Evolutionary conservation across 2,888 invertebrate species (phyloP), one percentile per base, ranked within the genome.

Genomic region (Hydropsyche betteni): DNA sequence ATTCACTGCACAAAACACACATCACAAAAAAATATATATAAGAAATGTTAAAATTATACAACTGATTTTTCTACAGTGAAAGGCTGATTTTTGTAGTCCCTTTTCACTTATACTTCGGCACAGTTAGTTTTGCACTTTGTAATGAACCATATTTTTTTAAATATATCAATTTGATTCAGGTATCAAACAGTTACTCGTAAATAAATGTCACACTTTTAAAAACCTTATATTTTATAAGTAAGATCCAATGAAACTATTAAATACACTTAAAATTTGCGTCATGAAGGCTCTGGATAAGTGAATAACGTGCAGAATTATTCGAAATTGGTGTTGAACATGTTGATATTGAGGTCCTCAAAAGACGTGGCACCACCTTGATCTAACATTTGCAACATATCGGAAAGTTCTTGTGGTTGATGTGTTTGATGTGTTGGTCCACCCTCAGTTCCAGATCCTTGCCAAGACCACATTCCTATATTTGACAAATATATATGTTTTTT

Each of bases 361-460:
- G 94, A 92, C 76, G 94, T 89, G 53, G 93, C 90, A 71, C 92
- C 93, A 81, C 92, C 91, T 84, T 94, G 94, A 85, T 96, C 94
- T 75, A 97, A 87, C 91, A 97, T 96, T 86, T 96, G 96, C 81
- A 97, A 87, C 96, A 97, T 96, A 82, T 97, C 96, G 14, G 95
- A 93, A 75, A 96, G 89, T 86, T 96, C 96, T 82, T 92, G 93
- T 6, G 91, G 91, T 81, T 91, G 91, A 8, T 89, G 88, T 5
- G 87, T 86, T 16, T 88, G 86, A 80, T 88, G 89, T 55, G 92
- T 24, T 83, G 82, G 79, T 82, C 83, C 71, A 82, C 82, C 24
- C 80, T 81, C 55, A 81, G 83, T 52, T 83, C 84, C 24, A 83
- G 83, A 73, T 83, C 84, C 76, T 82, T 84, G 74, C 83, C 83